phyloP scores from a whole-genome alignment of 2,113 vertebrate species.

The Takifugu bimaculatus region DNA sequence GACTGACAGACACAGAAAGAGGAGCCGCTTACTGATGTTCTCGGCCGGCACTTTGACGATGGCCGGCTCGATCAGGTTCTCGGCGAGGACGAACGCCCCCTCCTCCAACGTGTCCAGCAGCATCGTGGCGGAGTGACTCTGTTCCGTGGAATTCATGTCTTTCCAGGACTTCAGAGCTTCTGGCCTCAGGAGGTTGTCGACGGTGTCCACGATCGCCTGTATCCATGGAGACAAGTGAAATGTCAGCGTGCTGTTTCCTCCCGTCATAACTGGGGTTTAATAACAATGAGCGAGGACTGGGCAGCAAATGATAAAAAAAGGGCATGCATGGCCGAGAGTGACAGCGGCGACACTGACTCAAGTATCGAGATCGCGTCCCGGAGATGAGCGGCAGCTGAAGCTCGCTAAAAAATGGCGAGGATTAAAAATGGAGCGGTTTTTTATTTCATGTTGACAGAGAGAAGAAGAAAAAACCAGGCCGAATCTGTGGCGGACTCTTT shows the following conservation, averaged over 20 bases:
- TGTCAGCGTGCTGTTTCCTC: conserved; percentile 50
- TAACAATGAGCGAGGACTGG: conserved; percentile 36
- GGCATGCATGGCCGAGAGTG: conserved; percentile 53
- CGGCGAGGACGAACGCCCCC: conserved; percentile 95
- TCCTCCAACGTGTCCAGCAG: conserved; percentile 95
- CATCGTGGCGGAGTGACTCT: conserved; percentile 95
- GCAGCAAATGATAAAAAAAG: conserved; percentile 51
- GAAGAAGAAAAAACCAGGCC: conserved; percentile 7
- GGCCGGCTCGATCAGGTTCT: conserved; percentile 95
- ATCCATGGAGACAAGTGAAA: conserved; percentile 74
- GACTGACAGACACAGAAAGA: conserved; percentile 14
- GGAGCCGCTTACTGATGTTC: conserved; percentile 87
- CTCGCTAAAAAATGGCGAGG: conserved; percentile 45
- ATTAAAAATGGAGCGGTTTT: conserved; percentile 33
- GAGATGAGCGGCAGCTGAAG: conserved; percentile 18
- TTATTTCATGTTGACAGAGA: conserved; percentile 26
- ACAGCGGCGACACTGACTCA: conserved; percentile 34
- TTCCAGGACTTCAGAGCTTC: conserved; percentile 97
- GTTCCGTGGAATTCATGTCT: conserved; percentile 97
- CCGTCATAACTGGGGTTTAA: conserved; percentile 43
- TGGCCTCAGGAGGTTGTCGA: conserved; percentile 94
- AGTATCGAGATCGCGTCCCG: conserved; percentile 30
- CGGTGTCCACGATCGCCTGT: conserved; percentile 98
- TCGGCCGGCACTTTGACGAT: conserved; percentile 96
- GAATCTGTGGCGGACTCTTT: conserved; percentile 17